Base-by-base conservation (phyloP, 2,797 vertebrate genomes). In the Rhyacichthys aspro region DNA sequence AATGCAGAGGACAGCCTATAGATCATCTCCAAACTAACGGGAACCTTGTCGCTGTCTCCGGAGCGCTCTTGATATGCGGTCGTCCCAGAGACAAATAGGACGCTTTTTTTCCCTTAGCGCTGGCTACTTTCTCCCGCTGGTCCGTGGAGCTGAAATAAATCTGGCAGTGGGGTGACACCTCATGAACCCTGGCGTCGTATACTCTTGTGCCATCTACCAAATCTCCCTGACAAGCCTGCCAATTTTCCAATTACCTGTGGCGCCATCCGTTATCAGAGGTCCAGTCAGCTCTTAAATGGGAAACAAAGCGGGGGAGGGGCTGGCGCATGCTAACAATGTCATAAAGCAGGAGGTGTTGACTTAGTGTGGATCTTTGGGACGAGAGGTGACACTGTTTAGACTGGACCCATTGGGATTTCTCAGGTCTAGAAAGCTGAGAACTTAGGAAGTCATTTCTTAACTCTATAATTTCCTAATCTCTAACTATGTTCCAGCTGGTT, bases 181-280 rank as follows among this genome's bases (percentile, higher is more conserved):
- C 88, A 89, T 94, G 92, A 93, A 91, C 90, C 85, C 78, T 83
- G 61, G 85, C 67, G 87, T 89, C 81, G 54, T 88, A 90, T 90
- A 91, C 58, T 59, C 91, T 86, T 76, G 87, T 92, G 86, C 92
- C 92, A 94, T 96, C 92, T 89, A 95, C 92, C 92, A 95, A 92
- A 93, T 92, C 93, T 94, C 92, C 88, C 90, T 94, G 94, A 95
- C 94, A 95, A 93, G 89, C 86, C 93, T 94, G 94, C 93, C 95
- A 96, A 96, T 97, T 96, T 96, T 96, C 94, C 95, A 96, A 95
- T 97, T 95, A 96, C 94, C 91, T 90, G 91, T 90, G 90, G 90
- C 75, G 77, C 93, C 91, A 95, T 97, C 94, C 86, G 90, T 97
- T 95, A 96, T 95, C 88, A 80, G 90, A 91, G 90, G 90, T 90